Conservation (phyloP, 1,140 invertebrate genomes). For the Halesus radiatus region DNA sequence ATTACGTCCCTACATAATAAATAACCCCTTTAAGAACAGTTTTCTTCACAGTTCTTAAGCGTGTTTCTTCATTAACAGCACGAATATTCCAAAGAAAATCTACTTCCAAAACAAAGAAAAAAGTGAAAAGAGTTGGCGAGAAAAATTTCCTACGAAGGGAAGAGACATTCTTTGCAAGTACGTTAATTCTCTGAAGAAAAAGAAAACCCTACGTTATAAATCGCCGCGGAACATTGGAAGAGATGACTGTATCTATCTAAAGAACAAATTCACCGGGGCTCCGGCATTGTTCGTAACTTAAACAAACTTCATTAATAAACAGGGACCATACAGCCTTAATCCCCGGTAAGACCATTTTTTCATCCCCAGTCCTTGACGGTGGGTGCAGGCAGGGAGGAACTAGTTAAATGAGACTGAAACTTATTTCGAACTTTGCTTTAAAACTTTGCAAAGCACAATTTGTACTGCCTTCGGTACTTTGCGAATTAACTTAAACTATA, state of each 20-base stretch:
- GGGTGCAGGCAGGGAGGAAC: conserved; percentile 45
- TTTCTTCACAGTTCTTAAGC: no score
- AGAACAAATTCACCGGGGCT: conserved; percentile 19
- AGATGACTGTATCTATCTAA: neutral
- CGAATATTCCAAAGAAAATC: no score
- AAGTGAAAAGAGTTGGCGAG: no score
- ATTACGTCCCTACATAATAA: no score
- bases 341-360: neutral
- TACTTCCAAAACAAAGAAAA: no score
- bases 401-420: conserved; percentile 52
- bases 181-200: conserved; percentile 3
- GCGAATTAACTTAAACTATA: neutral
- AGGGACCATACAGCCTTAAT: conserved; percentile 29
- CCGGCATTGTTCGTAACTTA: conserved; percentile 24
- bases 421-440: conserved; percentile 43
- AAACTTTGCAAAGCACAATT: conserved; percentile 41
- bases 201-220: conserved; percentile 7
- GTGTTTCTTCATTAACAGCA: no score
- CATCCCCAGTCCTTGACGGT: conserved; percentile 6
- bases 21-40: no score
- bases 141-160: neutral
- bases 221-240: neutral
- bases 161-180: neutral
- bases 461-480: conserved; percentile 21
- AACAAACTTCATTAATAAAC: conserved; percentile 35